Conservation (phyloP, 2,888 invertebrate genomes). For the Eurytoma californica region DNA sequence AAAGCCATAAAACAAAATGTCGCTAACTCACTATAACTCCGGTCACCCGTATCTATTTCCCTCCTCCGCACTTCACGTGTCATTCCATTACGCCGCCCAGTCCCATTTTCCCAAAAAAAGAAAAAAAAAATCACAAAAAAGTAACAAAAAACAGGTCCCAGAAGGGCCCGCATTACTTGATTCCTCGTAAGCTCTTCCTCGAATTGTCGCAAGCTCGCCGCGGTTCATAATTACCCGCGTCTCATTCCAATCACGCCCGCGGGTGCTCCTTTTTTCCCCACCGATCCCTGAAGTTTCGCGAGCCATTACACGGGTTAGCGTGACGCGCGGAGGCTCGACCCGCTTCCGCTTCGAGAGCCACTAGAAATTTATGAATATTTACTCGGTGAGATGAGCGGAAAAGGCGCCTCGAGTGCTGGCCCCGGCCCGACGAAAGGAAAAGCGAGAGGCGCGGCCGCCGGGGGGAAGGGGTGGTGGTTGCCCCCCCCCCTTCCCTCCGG, state of each 20-base stretch:
- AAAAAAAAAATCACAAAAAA: too few relatives aligned
- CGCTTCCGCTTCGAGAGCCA: slow-evolving; percentile 37
- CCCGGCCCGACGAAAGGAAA: not conserved
- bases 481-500: too few relatives aligned
- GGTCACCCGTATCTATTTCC: too few relatives aligned
- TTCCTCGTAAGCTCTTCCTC: too few relatives aligned
- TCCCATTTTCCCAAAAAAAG: too few relatives aligned
- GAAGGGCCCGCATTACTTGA: too few relatives aligned
- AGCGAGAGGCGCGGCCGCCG: not conserved
- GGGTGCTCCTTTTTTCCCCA: slow-evolving; percentile 1
- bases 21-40: too few relatives aligned
- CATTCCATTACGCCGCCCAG: too few relatives aligned
- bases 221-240: not conserved
- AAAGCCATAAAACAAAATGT: too few relatives aligned
- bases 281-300: slow-evolving; percentile 5
- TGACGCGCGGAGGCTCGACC: slow-evolving; percentile 42
- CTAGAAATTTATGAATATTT: slow-evolving; percentile 53
- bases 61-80: too few relatives aligned
- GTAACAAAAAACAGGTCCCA: too few relatives aligned
- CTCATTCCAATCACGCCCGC: slow-evolving; percentile 34
- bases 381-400: slow-evolving; percentile 43
- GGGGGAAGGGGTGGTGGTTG: not conserved
- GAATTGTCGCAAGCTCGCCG: too few relatives aligned
- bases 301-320: slow-evolving; percentile 32
- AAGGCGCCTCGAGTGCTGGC: slow-evolving; percentile 3